Conservation (phyloP, 64 coral and sea anemone species). For the Anthopleura sola region DNA sequence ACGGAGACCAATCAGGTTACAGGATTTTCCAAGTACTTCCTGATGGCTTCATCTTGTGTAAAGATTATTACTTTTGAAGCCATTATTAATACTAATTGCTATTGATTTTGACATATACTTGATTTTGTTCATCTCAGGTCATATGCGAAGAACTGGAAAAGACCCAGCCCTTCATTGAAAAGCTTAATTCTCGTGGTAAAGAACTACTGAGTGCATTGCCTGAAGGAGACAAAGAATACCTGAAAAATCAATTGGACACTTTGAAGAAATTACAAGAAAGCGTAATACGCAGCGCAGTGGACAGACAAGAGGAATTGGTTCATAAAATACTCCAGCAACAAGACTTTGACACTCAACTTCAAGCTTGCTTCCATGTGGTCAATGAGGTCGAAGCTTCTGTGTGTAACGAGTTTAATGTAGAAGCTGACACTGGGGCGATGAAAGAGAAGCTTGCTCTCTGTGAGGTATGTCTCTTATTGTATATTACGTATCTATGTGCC, state of each 20-base stretch:
- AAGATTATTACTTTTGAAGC: too few species aligned
- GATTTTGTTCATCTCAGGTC: conserved; percentile 21
- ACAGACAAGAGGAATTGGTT: conserved; percentile 77
- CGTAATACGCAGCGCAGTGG: conserved; percentile 62
- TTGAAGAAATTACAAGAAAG: conserved; percentile 58
- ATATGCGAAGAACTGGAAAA: conserved; percentile 76
- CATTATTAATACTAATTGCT: too few species aligned
- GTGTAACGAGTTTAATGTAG: conserved; percentile 25
- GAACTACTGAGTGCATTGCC: conserved; percentile 42
- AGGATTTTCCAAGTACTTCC: neutral
- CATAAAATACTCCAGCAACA: conserved; percentile 73
- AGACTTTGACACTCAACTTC: conserved; percentile 82
- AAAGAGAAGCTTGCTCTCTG: conserved; percentile 56
- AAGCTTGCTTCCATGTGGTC: conserved; percentile 75
- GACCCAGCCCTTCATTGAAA: conserved; percentile 36
- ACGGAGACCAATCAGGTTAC: neutral
- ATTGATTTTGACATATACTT: neutral
- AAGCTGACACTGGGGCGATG: conserved; percentile 35
- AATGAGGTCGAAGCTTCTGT: conserved; percentile 48
- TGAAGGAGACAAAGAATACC: conserved; percentile 50
- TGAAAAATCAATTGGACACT: conserved; percentile 58
- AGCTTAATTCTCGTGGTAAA: conserved; percentile 45
- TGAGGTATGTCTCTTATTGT: conserved; percentile 30
- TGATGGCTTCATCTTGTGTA: too few species aligned
- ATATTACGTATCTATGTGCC: neutral